These are phyloP conservation scores for Drosophila fulvimacula DNA, from an alignment of 2,888 invertebrate species.

Conservation along the genomic window DNA sequence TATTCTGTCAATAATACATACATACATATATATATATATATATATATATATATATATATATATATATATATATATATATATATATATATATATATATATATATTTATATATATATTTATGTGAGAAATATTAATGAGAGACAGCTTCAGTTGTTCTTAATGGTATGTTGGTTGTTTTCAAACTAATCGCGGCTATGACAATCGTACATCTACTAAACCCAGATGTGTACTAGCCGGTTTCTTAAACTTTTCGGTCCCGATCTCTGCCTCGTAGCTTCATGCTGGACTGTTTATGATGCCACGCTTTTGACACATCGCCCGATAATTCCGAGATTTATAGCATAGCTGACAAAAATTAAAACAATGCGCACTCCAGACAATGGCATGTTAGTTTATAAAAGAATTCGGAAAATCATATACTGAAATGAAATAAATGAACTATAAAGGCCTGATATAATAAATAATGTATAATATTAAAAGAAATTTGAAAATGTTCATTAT, in stretches of 20 bases:
- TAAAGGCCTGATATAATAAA: background rate
- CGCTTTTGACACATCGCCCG: constrained; percentile 78
- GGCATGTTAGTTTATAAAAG: constrained; percentile 16
- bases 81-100: background rate
- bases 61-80: background rate
- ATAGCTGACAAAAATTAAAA: constrained; percentile 27
- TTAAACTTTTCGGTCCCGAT: constrained; percentile 35
- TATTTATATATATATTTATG: background rate
- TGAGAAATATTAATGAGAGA: constrained; percentile 5
- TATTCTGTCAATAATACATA: constrained; percentile 17
- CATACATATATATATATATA: background rate
- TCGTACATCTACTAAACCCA: constrained; percentile 14
- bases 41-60: no score
- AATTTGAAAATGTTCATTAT: background rate
- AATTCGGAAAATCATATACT: background rate
- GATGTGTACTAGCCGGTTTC: constrained; percentile 23
- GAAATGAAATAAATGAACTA: background rate
- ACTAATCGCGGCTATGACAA: constrained; percentile 48
- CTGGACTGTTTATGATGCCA: constrained; percentile 50
- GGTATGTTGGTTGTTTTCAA: constrained; percentile 42
- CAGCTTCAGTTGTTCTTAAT: constrained; percentile 30
- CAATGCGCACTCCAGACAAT: constrained; percentile 16
- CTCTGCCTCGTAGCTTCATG: constrained; percentile 23
- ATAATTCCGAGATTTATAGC: constrained; percentile 74
- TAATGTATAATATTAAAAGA: background rate